Evolutionary conservation across 2,797 vertebrate genomes (phyloP).

Genomic region (Poecilia gillii): DNA sequence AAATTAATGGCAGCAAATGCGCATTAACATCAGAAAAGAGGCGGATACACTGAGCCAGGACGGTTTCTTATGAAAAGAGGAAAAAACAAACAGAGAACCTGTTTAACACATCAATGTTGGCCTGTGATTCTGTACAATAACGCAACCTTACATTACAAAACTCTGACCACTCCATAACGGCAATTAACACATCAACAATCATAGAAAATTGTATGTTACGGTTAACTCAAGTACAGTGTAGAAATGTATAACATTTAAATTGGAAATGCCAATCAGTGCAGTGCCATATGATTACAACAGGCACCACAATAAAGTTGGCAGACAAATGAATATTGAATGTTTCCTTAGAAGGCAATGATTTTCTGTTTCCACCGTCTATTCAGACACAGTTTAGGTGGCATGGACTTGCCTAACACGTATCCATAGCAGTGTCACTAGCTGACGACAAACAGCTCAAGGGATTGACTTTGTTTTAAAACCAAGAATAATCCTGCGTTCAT

Average conservation of each 20-base stretch:
- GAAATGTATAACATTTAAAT: not conserved
- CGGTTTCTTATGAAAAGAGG: not conserved
- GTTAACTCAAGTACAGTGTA: not conserved
- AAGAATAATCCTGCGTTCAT: not conserved
- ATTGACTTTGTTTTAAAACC: not conserved
- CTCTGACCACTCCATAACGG: not conserved
- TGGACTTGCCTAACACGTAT: not conserved
- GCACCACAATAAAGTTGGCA: not conserved
- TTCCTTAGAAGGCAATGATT: not conserved
- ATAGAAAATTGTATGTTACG: not conserved
- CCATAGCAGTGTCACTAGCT: too few relatives aligned
- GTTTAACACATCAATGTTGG: not conserved
- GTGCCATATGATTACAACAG: not conserved
- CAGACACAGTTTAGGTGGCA: not conserved
- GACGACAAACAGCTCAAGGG: not conserved
- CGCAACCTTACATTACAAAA: not conserved
- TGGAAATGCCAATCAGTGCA: not conserved
- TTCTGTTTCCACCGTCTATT: not conserved
- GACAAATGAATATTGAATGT: not conserved
- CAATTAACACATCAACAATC: conserved; percentile 1
- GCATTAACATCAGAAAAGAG: not conserved
- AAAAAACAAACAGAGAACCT: not conserved
- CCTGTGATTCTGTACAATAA: not conserved
- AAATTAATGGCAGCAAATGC: not conserved
- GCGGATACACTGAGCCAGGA: too few relatives aligned